A percentile compares a stretch with the other conserved stretches of the same genome.
Evolutionary conservation across 2,888 invertebrate genomes (phyloP).

Genomic region (Cryptus viduatorius): DNA sequence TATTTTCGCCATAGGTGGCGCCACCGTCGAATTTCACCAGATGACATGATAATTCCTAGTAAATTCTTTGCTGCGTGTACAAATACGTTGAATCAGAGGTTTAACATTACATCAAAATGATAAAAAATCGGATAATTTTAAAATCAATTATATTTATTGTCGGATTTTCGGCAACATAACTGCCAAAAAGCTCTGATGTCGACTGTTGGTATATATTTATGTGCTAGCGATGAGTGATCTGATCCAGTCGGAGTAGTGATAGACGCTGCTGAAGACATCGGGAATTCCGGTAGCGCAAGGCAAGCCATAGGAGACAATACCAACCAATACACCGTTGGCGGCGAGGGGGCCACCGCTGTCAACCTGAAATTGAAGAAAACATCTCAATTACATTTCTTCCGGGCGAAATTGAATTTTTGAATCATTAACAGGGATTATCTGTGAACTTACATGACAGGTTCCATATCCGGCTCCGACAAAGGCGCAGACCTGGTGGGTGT

Average conservation of each 20-base stretch:
- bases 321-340: constrained; percentile 17
- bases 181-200: too few species aligned
- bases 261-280: constrained; percentile 35
- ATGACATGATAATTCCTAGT: too few species aligned
- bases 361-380: constrained; percentile 21
- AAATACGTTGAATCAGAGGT: too few species aligned
- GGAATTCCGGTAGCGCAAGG: constrained; percentile 13
- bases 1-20: too few species aligned
- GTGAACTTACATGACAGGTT: constrained; percentile 29
- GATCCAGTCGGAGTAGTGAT: constrained; percentile 10
- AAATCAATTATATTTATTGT: too few species aligned
- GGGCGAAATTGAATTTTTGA: not conserved
- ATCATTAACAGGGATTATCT: not conserved
- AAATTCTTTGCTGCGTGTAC: too few species aligned
- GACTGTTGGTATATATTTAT: not conserved
- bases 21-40: too few species aligned
- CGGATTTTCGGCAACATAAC: too few species aligned
- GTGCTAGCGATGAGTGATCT: not conserved
- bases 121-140: too few species aligned
- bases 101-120: too few species aligned
- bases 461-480: constrained; percentile 16
- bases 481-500: constrained; percentile 42
- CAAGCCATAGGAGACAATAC: constrained; percentile 11
- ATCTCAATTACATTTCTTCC: not conserved
- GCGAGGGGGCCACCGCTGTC: constrained; percentile 54